Evolutionary conservation across 1,140 invertebrate species (phyloP).

Genomic region (Pseudomyrmex dendroicus): DNA sequence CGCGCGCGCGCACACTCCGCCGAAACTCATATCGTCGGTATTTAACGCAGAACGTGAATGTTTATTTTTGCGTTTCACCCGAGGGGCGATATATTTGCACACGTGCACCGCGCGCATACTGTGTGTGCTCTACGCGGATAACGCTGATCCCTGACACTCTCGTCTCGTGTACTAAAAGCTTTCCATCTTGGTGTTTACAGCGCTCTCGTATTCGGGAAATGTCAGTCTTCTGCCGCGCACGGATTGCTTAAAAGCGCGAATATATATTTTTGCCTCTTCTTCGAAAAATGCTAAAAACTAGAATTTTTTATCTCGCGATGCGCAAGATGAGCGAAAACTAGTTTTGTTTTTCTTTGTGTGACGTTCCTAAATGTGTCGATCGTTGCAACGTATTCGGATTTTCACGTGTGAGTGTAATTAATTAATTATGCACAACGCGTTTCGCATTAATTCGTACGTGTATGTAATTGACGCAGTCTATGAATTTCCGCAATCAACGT

Average conservation of each 20-base stretch:
- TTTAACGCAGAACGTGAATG: background rate
- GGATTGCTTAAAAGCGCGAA: too few relatives aligned
- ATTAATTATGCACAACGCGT: background rate
- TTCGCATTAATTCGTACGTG: background rate
- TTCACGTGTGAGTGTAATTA: background rate
- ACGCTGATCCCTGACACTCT: constrained; percentile 22
- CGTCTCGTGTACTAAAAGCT: constrained; percentile 34
- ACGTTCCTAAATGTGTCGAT: too few relatives aligned
- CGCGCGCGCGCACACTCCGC: too few relatives aligned
- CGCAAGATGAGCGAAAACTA: too few relatives aligned
- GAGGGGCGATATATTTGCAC: background rate
- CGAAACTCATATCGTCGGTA: constrained; percentile 28
- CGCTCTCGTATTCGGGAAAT: background rate
- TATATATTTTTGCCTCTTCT: too few relatives aligned
- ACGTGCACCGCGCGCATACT: background rate
- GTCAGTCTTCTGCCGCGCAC: too few relatives aligned
- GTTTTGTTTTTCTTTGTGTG: too few relatives aligned
- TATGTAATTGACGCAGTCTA: background rate
- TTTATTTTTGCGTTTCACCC: constrained; percentile 34
- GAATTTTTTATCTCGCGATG: too few relatives aligned
- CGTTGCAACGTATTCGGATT: background rate
- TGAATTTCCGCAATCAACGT: constrained; percentile 21
- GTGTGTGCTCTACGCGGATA: constrained; percentile 2
- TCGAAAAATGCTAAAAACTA: too few relatives aligned
- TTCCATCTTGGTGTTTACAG: constrained; percentile 31